phyloP scores from a whole-genome alignment of 2,797 vertebrate genomes.

The Triplophysa yarkandensis region DNA sequence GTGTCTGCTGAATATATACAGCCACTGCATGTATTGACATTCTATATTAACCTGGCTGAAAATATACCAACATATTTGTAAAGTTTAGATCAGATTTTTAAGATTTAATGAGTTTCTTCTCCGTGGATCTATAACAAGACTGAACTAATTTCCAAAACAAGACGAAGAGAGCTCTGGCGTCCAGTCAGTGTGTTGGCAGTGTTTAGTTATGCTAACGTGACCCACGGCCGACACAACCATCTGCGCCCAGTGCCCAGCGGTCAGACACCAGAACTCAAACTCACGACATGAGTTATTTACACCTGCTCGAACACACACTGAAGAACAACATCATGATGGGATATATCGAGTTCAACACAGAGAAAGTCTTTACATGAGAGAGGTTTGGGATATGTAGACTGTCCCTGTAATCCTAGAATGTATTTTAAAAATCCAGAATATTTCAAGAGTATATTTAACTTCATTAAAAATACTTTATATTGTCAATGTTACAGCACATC shows the following conservation, averaged over 20 bases:
- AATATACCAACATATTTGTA: too few species aligned
- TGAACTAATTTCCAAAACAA: conserved; percentile 8
- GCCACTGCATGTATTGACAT: too few species aligned
- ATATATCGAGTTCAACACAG: background rate
- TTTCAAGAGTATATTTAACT: too few species aligned
- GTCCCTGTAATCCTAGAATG: background rate
- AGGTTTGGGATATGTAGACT: background rate
- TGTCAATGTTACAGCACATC: too few species aligned
- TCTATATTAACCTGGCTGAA: too few species aligned
- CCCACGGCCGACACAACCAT: conserved; percentile 42
- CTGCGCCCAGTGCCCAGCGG: conserved; percentile 43
- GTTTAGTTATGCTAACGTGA: conserved; percentile 54
- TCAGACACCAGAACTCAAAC: conserved; percentile 42
- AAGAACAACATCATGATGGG: background rate
- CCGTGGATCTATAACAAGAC: background rate
- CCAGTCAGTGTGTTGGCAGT: conserved; percentile 6
- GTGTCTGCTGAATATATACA: too few species aligned
- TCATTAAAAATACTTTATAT: too few species aligned
- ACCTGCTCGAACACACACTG: background rate
- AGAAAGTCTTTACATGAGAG: background rate
- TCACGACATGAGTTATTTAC: conserved; percentile 48
- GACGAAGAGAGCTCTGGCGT: background rate
- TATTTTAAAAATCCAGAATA: background rate
- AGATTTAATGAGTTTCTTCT: background rate
- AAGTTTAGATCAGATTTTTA: too few species aligned